Conservation (phyloP, 2,888 invertebrate genomes). For the Hermaeophaga mercurialis region DNA sequence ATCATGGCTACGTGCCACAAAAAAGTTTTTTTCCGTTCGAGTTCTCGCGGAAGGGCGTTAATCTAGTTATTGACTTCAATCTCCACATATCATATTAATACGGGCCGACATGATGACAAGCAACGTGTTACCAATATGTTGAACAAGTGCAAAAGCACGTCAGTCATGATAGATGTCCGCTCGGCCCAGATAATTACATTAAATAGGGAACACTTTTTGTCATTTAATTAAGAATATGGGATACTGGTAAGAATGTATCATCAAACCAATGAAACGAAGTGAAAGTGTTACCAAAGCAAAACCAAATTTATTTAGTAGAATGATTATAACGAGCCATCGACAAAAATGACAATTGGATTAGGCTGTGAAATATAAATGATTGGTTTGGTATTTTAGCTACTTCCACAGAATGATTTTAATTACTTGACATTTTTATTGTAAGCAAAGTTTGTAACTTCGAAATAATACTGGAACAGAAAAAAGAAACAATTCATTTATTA, state of each 20-base stretch:
- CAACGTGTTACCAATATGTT: slow-evolving; percentile 45
- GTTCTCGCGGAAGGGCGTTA: slow-evolving; percentile 28
- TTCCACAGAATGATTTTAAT: too few species aligned
- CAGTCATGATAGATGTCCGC: slow-evolving; percentile 45
- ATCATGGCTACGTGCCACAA: slow-evolving; percentile 18
- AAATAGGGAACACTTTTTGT: slow-evolving; percentile 45
- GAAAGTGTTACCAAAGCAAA: too few species aligned
- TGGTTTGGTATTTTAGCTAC: too few species aligned
- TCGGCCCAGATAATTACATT: slow-evolving; percentile 44
- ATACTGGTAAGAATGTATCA: background rate
- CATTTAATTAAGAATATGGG: slow-evolving; percentile 45
- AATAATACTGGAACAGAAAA: too few species aligned
- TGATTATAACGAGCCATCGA: too few species aligned
- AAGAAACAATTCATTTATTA: too few species aligned
- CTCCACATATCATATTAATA: slow-evolving; percentile 39
- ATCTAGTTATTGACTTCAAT: slow-evolving; percentile 42
- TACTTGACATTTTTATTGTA: too few species aligned
- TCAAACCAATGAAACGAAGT: too few species aligned
- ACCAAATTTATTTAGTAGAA: too few species aligned
- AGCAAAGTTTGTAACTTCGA: too few species aligned
- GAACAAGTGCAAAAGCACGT: slow-evolving; percentile 43
- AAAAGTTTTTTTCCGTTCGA: slow-evolving; percentile 20
- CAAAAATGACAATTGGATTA: too few species aligned
- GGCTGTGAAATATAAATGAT: too few species aligned
- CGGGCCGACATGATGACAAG: slow-evolving; percentile 41